A percentile compares a stretch with the other conserved stretches of the same genome.
phyloP scores from a whole-genome alignment of 1,140 invertebrate genomes.

The Drosophila sturtevanti region DNA sequence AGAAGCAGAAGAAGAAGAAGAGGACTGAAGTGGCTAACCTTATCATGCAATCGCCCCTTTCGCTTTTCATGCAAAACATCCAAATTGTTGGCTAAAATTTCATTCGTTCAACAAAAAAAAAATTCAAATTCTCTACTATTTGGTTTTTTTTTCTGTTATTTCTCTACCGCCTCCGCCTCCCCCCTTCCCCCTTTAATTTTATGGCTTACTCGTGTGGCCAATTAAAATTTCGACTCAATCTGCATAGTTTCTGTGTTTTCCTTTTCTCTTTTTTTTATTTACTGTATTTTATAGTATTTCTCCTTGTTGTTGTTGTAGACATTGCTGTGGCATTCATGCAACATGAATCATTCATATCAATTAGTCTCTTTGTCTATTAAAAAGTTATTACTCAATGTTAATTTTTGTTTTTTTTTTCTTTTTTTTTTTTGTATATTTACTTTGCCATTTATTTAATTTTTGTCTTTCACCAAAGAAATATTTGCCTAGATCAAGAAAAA shows the following conservation, averaged over 20 bases:
- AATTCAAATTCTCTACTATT: constrained; percentile 5
- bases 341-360: constrained; percentile 68
- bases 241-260: constrained; percentile 36
- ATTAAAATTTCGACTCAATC: constrained; percentile 63
- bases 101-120: neutral
- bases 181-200: constrained; percentile 66
- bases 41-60: constrained; percentile 69
- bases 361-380: constrained; percentile 73
- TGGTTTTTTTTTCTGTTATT: constrained; percentile 23
- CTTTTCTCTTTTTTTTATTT: constrained; percentile 13
- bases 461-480: constrained; percentile 5
- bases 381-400: constrained; percentile 73
- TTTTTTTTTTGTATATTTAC: constrained; percentile 6
- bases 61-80: constrained; percentile 36
- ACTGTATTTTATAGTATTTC: neutral
- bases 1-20: neutral
- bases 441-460: constrained; percentile 15
- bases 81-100: neutral
- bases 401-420: neutral
- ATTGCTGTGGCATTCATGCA: constrained; percentile 11
- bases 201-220: constrained; percentile 69
- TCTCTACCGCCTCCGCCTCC: too few species aligned
- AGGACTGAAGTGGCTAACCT: constrained; percentile 1
- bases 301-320: constrained; percentile 9
- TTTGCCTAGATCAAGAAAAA: neutral